Base-by-base conservation (phyloP, 2,888 invertebrate species). In the Andrena praecox region DNA sequence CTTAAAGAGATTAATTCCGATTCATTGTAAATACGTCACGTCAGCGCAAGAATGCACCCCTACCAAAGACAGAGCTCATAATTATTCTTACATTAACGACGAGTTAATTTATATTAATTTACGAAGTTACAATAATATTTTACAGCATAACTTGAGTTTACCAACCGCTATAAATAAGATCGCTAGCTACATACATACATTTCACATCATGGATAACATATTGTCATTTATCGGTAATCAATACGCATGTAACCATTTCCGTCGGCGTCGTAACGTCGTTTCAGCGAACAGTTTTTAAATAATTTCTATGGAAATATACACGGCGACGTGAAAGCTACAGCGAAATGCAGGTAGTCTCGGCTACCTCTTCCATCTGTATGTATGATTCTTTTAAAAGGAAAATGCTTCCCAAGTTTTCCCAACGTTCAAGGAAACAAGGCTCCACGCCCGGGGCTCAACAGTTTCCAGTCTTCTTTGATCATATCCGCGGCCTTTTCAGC, bases 401-500 rank as follows among this genome's bases (percentile, higher is more conserved):
- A 48, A 1, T 10, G n/a, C 10, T 68, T 2, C 33, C 31, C 52
- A 29, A 12, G 20, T 24, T 54, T 54, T 24, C 16, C 29, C 3
- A 16, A 31, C 6, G 2, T 8, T 48, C 7, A 24, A 20, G 6
- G 20, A 59, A 16, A 48, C 35, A 20, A 29, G 3, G 2, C n/a
- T 3, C 27, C n/a, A 2, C 10, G 5, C 6, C 4, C 24, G 8
- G n/a, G 3, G 24, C 24, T 33, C 1, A n/a, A n/a, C 1, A 35
- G 6, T 27, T 33, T 76, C 85, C 87, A 95, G 20, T 93, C 92
- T 27, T 92, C 87, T 85, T 95, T 95, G 66, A 95, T 95, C 93
- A 95, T 93, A 89, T 95, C 95, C 10, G 95, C 93, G 0, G 95
- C 95, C 85, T 95, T 96, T 90, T 96, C 96, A 1, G 94, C 95